These are phyloP conservation scores for Nysson spinosus DNA, from an alignment of 2,888 invertebrate species.

Conservation along the genomic window DNA sequence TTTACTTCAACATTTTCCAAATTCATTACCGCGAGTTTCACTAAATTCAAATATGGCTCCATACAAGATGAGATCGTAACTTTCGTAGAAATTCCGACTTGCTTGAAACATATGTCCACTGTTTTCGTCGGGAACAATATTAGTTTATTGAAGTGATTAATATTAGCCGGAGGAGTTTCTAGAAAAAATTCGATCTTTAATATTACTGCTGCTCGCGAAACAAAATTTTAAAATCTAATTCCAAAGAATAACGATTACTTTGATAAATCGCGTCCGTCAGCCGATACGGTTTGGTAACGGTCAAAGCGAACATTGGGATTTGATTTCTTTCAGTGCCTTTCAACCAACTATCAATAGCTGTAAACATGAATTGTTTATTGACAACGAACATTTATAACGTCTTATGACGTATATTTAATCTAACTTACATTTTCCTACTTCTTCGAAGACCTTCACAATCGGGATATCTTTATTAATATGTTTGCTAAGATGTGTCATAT, in stretches of 20 bases:
- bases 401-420: too few species aligned
- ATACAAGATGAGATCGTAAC: constrained; percentile 54
- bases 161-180: constrained; percentile 47
- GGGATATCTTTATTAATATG: constrained; percentile 66
- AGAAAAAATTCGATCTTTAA: constrained; percentile 23
- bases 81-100: constrained; percentile 50
- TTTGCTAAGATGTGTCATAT: constrained; percentile 69
- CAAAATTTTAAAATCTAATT: too few species aligned
- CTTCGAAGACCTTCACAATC: constrained; percentile 68
- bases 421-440: constrained; percentile 68
- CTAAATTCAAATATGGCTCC: constrained; percentile 65
- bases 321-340: constrained; percentile 68
- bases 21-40: constrained; percentile 53
- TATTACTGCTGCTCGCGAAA: too few species aligned
- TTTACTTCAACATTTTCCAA: constrained; percentile 53
- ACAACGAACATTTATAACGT: too few species aligned
- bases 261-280: constrained; percentile 62
- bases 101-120: constrained; percentile 57
- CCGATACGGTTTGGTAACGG: constrained; percentile 66
- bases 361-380: constrained; percentile 31
- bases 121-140: constrained; percentile 51
- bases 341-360: constrained; percentile 68
- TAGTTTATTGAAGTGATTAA: constrained; percentile 52
- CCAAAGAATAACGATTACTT: constrained; percentile 48
- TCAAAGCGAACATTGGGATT: constrained; percentile 70